Base-by-base conservation (phyloP, 2,888 invertebrate genomes). In the Galerucella nymphaeae region DNA sequence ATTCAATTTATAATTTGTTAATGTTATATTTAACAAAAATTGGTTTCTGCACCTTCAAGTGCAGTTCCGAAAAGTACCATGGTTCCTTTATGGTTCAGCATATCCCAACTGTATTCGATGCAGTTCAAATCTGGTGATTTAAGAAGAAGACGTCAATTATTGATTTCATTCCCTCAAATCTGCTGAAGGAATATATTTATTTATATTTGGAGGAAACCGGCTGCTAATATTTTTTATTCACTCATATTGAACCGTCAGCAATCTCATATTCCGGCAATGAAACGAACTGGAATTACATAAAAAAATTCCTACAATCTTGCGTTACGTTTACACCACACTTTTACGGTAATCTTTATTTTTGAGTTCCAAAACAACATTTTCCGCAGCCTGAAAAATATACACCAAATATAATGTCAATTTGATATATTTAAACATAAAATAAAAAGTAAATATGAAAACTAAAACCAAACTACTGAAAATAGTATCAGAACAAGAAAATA, bases 311-410 rank as follows among this genome's bases (percentile, higher is more conserved):
- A 48, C 18, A 23, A 53, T 30, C 48, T 48, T n/a, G n/a, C 1
- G 48, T 48, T 13, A 2, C n/a, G 16, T 18, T 70, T 73, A 73
- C 48, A 71, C 68, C 1, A 70, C 59, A 38, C 66, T 50, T 55
- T 45, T 73, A 70, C 82, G 83, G 73, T 80, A 83, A 42, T 81
- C 80, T 70, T 79, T 82, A 53, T 68, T 78, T 77, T 81, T 84
- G 42, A 84, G 67, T 74, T 81, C 82, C 18, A 71, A 75, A 6
- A 84, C 82, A 48, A 81, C 77, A 55, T 77, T 74, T 68, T 83
- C 83, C 6, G 83, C 83, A n/a, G 83, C 83, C 83, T 83, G 69
- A 75, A 79, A 80, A 23, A 59, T 48, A 30, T 73, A 59, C 30
- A 66, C 18, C n/a, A 64, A 20, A 38, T 30, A 30, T 30, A 30